A percentile compares a stretch with the other conserved stretches of the same genome.
Conservation (phyloP, 2,888 invertebrate species). For the Drosophila multiciliata region DNA sequence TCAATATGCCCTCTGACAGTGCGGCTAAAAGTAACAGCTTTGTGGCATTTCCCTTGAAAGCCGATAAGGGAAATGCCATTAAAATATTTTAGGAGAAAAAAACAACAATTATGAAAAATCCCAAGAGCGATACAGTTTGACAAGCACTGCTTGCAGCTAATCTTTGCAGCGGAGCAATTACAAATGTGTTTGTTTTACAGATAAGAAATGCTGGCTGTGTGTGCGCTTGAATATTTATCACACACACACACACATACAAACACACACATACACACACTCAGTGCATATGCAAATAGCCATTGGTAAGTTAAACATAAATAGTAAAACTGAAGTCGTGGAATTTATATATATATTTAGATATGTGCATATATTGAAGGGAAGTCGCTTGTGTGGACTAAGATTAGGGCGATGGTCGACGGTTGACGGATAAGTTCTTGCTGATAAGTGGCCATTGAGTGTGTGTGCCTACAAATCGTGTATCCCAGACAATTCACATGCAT, state of each 20-base stretch:
- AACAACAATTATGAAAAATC: background rate
- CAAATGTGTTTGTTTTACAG: constrained; percentile 22
- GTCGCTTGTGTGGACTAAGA: constrained; percentile 28
- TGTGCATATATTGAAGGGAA: constrained; percentile 16
- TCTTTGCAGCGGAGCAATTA: constrained; percentile 27
- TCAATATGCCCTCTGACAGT: background rate
- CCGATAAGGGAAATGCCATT: constrained; percentile 20
- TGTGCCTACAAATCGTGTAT: background rate
- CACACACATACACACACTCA: constrained; percentile 2
- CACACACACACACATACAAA: background rate
- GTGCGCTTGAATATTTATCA: constrained; percentile 23
- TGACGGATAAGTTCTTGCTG: constrained; percentile 14
- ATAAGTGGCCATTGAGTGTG: constrained; percentile 23
- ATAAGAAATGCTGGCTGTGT: constrained; percentile 19
- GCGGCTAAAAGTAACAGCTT: constrained; percentile 16
- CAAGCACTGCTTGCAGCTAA: constrained; percentile 5
- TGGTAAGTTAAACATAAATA: constrained; percentile 27
- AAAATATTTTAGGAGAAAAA: background rate
- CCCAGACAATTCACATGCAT: constrained; percentile 57
- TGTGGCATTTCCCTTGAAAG: constrained; percentile 28
- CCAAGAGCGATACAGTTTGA: constrained; percentile 20
- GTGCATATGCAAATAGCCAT: constrained; percentile 46
- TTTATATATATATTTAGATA: constrained; percentile 18
- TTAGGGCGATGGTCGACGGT: constrained; percentile 17
- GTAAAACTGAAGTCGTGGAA: constrained; percentile 9